Conservation (phyloP, 2,797 vertebrate species). For the Helicolenus hilgendorfi region DNA sequence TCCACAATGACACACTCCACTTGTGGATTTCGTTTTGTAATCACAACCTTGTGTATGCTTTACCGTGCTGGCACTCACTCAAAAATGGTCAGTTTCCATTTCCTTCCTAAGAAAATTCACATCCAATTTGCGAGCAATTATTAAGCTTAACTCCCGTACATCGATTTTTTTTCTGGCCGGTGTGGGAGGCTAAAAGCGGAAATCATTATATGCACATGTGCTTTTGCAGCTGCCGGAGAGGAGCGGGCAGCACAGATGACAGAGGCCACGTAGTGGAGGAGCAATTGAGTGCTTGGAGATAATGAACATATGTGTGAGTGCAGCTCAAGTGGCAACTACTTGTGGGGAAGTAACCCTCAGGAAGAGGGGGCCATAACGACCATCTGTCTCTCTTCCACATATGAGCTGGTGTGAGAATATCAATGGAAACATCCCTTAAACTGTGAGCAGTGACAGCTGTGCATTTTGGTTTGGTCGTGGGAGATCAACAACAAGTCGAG, state of each 20-base stretch:
- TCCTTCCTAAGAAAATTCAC: neutral
- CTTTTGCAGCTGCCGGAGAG: conserved; percentile 40
- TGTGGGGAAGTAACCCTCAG: conserved; percentile 60
- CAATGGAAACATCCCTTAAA: conserved; percentile 37
- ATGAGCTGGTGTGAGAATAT: conserved; percentile 37
- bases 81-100: neutral
- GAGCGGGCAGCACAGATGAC: conserved; percentile 23
- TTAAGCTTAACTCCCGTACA: neutral
- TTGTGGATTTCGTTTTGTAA: neutral
- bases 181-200: neutral
- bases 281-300: conserved; percentile 57
- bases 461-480: neutral
- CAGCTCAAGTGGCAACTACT: conserved; percentile 65
- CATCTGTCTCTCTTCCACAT: conserved; percentile 73
- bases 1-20: neutral
- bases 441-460: conserved; percentile 45
- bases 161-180: neutral
- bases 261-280: conserved; percentile 52
- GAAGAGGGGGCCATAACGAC: conserved; percentile 43
- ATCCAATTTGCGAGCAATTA: neutral
- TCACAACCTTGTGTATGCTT: neutral
- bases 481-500: neutral
- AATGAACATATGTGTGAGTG: conserved; percentile 79
- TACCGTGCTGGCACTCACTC: neutral
- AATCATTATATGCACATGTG: conserved; percentile 3